A percentile compares a stretch with the other conserved stretches of the same genome.
These are phyloP conservation scores for Gephyroberyx darwinii DNA, from an alignment of 2,797 vertebrate genomes.

Conservation along the genomic window DNA sequence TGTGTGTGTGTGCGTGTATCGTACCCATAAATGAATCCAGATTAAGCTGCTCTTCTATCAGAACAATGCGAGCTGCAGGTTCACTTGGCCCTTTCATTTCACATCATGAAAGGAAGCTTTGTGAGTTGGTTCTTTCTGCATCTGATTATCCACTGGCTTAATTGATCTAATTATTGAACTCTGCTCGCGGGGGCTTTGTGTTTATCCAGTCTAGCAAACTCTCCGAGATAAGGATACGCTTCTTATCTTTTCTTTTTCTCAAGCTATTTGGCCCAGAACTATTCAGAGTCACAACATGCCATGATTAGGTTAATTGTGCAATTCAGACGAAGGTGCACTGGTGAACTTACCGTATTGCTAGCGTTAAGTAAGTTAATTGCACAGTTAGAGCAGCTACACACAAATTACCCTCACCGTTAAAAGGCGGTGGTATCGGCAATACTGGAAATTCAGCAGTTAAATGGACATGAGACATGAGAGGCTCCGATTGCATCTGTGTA, in stretches of 20 bases:
- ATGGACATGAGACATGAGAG: not conserved
- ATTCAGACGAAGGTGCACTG: constrained; percentile 53
- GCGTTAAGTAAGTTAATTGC: constrained; percentile 48
- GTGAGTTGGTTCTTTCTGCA: constrained; percentile 62
- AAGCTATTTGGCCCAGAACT: constrained; percentile 64
- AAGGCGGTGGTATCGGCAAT: not conserved
- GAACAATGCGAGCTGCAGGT: constrained; percentile 53
- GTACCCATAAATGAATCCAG: constrained; percentile 32
- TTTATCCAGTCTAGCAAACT: constrained; percentile 76
- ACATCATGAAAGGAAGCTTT: constrained; percentile 62
- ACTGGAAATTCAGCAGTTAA: not conserved
- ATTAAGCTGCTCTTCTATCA: constrained; percentile 51
- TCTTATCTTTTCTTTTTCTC: constrained; percentile 69
- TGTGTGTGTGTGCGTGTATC: constrained; percentile 9
- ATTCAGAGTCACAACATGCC: constrained; percentile 52
- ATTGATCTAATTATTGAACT: constrained; percentile 83
- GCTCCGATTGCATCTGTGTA: no score
- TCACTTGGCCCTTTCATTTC: constrained; percentile 53
- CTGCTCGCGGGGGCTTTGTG: constrained; percentile 75
- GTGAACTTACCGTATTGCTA: constrained; percentile 30
- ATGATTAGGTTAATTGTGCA: constrained; percentile 75
- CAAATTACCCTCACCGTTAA: constrained; percentile 5
- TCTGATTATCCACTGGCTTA: constrained; percentile 79
- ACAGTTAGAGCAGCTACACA: constrained; percentile 13
- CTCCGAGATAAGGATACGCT: constrained; percentile 74